Evolutionary conservation across 1,140 invertebrate species (phyloP), one percentile per base, ranked within the genome.

Genomic region (Drosophila rhopaloa): DNA sequence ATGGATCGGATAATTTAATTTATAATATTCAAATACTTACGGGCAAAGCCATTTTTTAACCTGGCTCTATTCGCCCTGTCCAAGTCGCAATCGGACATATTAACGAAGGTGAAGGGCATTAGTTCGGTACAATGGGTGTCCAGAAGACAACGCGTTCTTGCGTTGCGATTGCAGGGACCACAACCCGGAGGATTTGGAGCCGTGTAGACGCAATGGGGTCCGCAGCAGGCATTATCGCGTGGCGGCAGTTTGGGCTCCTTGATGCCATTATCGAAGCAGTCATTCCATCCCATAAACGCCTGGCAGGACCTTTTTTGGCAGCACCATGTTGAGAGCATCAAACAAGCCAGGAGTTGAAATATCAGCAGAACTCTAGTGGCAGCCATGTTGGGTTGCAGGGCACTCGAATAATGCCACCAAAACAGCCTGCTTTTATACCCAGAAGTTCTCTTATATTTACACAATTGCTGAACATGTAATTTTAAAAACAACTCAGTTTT

Each of bases 151-250:
- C 8, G 3, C 1, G 11, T 32, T 4, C 2, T 6, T 6, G 38
- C 5, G 1, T 6, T 11, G 9, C 1, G 5, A 10, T 27, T n/a
- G 37, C 60, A 76, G 4, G 0, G 3, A 9, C n/a, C 6, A 11
- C 0, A 0, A 0, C 5, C 4, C 0, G 5, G 11, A 4, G 10
- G 1, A 5, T 16, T n/a, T 7, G 37, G 41, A 0, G 41, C 47
- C 6, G 0, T 16, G 5, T 38, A 66, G 7, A 7, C 11, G 38
- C 73, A 76, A 0, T 19, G 41, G 9, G 72, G 47, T 7, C 72
- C 48, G 10, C 73, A 76, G 54, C 73, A 76, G 27, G 40, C 6
- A 9, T 76, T 76, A 13, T 75, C 73, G 8, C 61, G 41, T 7
- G 60, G 46, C 10, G 73, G 73, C 10, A 76, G 13, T 4, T 24